A percentile compares a stretch with the other conserved stretches of the same genome.
Conservation (phyloP, 2,888 invertebrate genomes). For the Brachypalpus laphriformis region DNA sequence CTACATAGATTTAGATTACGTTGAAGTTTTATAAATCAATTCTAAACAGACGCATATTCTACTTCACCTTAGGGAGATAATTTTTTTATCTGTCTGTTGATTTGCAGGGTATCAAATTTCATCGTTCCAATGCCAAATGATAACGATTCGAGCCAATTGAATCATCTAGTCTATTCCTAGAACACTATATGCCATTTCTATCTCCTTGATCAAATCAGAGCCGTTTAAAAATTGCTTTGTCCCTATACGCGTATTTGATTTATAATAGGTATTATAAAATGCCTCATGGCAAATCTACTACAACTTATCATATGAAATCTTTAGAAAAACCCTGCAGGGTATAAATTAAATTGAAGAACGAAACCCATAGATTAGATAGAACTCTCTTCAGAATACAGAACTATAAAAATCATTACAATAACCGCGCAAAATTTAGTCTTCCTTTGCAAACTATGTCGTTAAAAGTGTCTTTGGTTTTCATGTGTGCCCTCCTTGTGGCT, state of each 20-base stretch:
- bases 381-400: not conserved
- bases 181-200: not conserved
- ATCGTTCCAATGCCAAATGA: not conserved
- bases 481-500: conserved; percentile 29
- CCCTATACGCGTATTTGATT: not conserved
- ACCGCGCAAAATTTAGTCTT: conserved; percentile 6
- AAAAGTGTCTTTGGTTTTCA: conserved; percentile 17
- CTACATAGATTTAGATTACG: no score
- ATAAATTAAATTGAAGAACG: not conserved
- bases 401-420: conserved; percentile 35
- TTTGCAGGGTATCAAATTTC: not conserved
- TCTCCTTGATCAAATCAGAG: not conserved
- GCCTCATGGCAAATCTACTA: not conserved
- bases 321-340: conserved; percentile 10
- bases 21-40: no score
- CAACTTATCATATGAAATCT: not conserved
- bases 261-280: not conserved
- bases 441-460: conserved; percentile 36
- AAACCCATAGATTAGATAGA: conserved; percentile 44
- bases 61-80: no score
- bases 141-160: not conserved
- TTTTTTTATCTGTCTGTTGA: no score
- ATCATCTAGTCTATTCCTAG: not conserved
- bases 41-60: no score
- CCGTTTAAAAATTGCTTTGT: not conserved